These are phyloP conservation scores for Chrosomus eos DNA, from an alignment of 2,797 vertebrate species.

Conservation along the genomic window DNA sequence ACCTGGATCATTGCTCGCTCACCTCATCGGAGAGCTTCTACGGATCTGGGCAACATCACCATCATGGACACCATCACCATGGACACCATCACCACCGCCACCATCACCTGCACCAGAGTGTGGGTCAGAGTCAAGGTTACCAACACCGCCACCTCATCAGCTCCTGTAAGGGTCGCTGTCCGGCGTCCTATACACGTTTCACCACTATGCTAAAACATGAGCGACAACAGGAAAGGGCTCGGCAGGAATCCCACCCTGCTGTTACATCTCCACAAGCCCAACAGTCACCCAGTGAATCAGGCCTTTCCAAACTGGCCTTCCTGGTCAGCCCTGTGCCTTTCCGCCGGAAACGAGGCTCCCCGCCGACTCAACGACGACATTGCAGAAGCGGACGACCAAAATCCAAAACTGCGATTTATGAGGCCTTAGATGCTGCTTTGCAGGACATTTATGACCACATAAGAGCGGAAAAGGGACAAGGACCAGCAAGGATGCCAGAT, in stretches of 20 bases:
- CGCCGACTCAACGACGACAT: conserved; percentile 75
- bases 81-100: conserved; percentile 86
- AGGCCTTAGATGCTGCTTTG: conserved; percentile 92
- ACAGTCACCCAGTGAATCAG: conserved; percentile 78
- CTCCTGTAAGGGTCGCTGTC: conserved; percentile 96
- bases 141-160: conserved; percentile 92
- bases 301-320: conserved; percentile 95
- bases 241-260: conserved; percentile 79
- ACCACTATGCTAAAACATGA: conserved; percentile 97
- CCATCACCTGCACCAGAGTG: conserved; percentile 86
- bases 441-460: conserved; percentile 98
- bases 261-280: conserved; percentile 66
- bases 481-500: conserved; percentile 83
- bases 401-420: conserved; percentile 90
- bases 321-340: conserved; percentile 99
- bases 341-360: conserved; percentile 91
- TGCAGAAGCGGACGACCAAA: conserved; percentile 79
- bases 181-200: conserved; percentile 95
- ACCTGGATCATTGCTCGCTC: conserved; percentile 95
- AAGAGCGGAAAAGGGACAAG: conserved; percentile 89
- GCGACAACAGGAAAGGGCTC: conserved; percentile 84
- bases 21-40: conserved; percentile 96
- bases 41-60: conserved; percentile 75
- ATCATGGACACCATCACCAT: conserved; percentile 83
- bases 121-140: conserved; percentile 84